Percentiles rank a stretch among this genome's conserved stretches.
phyloP scores from a whole-genome alignment of 2,113 vertebrate genomes.

The Rhinolophus sinicus region DNA sequence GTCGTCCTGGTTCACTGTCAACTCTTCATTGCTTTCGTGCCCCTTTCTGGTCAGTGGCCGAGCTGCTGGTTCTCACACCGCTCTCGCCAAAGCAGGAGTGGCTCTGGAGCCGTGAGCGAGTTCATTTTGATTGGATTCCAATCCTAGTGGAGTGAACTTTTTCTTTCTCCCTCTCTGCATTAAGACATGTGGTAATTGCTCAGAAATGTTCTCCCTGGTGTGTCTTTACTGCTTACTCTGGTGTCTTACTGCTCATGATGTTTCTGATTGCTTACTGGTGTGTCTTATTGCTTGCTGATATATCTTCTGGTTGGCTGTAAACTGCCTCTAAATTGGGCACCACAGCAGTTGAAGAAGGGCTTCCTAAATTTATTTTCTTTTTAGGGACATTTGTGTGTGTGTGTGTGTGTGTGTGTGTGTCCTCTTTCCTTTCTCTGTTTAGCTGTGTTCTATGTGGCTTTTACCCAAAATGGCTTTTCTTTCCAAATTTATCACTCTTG shows the following conservation, averaged over 20 bases:
- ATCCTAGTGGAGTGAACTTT: neutral
- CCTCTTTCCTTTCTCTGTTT: neutral
- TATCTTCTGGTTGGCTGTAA: conserved; percentile 68
- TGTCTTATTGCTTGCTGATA: conserved; percentile 74
- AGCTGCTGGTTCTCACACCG: neutral
- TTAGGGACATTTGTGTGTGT: neutral
- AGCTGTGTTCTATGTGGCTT: neutral
- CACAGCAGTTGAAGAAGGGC: conserved; percentile 34
- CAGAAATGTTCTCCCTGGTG: conserved; percentile 72
- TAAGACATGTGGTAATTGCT: conserved; percentile 77
- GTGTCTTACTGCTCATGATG: conserved; percentile 58
- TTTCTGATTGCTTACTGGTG: conserved; percentile 71
- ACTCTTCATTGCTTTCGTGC: neutral
- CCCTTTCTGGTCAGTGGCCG: neutral
- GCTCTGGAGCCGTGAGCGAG: conserved; percentile 25
- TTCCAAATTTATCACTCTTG: conserved; percentile 42
- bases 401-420: neutral
- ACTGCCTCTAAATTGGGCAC: conserved; percentile 64
- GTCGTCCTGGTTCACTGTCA: neutral
- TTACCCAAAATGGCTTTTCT: conserved; percentile 27
- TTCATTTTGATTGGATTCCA: conserved; percentile 37
- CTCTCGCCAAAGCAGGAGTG: neutral
- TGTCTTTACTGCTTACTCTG: conserved; percentile 64
- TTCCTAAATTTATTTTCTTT: conserved; percentile 63
- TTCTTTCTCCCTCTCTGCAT: conserved; percentile 49